Percentiles rank a stretch among this genome's conserved stretches.
Evolutionary conservation across 2,113 vertebrate species (phyloP).

Genomic region (Chauna torquata): DNA sequence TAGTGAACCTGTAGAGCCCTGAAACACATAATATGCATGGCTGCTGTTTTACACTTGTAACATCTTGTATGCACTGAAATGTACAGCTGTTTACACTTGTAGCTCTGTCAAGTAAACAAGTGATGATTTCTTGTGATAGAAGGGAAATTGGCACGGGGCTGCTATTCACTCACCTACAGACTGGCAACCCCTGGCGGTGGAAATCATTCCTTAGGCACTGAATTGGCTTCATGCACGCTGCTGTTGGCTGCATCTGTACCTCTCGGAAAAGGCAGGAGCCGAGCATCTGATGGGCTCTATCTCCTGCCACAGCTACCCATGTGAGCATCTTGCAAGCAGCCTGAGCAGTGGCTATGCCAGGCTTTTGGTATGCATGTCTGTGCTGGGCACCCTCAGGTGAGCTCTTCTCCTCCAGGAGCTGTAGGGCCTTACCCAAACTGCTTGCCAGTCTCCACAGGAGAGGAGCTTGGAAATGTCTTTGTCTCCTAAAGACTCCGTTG

Average conservation of each 20-base stretch:
- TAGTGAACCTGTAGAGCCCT: constrained; percentile 41
- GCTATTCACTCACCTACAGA: constrained; percentile 27
- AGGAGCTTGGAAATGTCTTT: neutral
- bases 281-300: neutral
- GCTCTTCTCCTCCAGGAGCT: neutral
- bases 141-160: constrained; percentile 20
- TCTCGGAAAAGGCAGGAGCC: neutral
- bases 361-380: fast-evolving
- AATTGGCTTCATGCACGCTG: neutral
- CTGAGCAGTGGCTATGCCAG: neutral
- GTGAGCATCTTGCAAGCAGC: neutral
- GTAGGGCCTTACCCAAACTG: neutral
- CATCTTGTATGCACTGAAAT: constrained; percentile 59
- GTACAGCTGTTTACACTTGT: constrained; percentile 68
- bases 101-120: constrained; percentile 69
- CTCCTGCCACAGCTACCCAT: neutral
- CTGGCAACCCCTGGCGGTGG: constrained; percentile 41
- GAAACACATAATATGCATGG: constrained; percentile 38
- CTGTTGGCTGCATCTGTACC: neutral
- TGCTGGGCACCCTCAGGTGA: neutral
- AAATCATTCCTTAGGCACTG: constrained; percentile 47
- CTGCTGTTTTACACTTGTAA: constrained; percentile 61
- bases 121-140: constrained; percentile 49
- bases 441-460: neutral
- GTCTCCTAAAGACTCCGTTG: neutral